Conservation (phyloP, 2,797 vertebrate genomes). For the Eupleurogrammus muticus region DNA sequence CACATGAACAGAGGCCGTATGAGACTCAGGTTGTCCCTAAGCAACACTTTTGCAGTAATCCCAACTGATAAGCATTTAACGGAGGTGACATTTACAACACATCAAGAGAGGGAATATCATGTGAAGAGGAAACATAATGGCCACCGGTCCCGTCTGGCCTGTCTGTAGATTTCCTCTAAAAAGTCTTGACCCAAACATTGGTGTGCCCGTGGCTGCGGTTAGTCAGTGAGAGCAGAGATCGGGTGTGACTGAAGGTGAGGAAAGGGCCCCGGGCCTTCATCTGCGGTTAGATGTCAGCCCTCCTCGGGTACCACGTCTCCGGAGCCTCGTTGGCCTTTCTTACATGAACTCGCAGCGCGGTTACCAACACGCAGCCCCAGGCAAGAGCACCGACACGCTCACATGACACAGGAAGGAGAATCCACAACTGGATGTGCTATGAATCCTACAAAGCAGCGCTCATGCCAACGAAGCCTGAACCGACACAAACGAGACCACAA, state of each 20-base stretch:
- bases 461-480: too few relatives aligned
- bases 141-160: slow-evolving; percentile 48
- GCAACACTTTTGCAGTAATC: slow-evolving; percentile 49
- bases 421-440: neutral
- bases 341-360: slow-evolving; percentile 63
- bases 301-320: slow-evolving; percentile 71
- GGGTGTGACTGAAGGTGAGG: slow-evolving; percentile 83
- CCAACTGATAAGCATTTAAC: slow-evolving; percentile 62
- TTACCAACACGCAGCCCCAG: slow-evolving; percentile 47
- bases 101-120: slow-evolving; percentile 61
- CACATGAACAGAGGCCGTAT: slow-evolving; percentile 25
- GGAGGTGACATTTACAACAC: slow-evolving; percentile 75
- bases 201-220: slow-evolving; percentile 73
- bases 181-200: slow-evolving; percentile 73
- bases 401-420: slow-evolving; percentile 10
- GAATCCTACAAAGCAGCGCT: slow-evolving; percentile 4
- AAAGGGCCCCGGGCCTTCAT: slow-evolving; percentile 72
- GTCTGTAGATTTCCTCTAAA: slow-evolving; percentile 57
- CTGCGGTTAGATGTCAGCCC: slow-evolving; percentile 76
- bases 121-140: slow-evolving; percentile 67
- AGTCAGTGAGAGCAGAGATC: slow-evolving; percentile 80
- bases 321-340: slow-evolving; percentile 62
- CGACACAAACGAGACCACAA: too few relatives aligned
- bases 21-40: slow-evolving; percentile 46
- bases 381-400: slow-evolving; percentile 56